Percentiles rank a stretch among this genome's conserved stretches.
These are phyloP conservation scores for Drosophila pallidifrons DNA, from an alignment of 1,140 invertebrate genomes.

Conservation along the genomic window DNA sequence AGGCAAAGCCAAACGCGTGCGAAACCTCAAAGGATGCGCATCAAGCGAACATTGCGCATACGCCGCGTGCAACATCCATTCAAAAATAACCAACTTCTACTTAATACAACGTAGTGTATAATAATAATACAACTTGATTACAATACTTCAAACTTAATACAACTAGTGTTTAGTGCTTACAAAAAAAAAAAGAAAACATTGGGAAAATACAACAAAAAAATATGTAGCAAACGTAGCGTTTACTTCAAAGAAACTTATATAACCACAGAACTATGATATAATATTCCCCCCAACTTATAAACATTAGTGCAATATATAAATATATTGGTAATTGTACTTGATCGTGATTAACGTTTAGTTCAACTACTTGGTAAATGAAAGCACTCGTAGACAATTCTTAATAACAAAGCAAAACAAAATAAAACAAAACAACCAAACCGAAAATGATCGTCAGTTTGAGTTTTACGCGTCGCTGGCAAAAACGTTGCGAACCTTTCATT, in stretches of 20 bases:
- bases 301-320: conserved; percentile 38
- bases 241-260: conserved; percentile 42
- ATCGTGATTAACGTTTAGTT: conserved; percentile 8
- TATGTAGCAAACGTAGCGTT: conserved; percentile 25
- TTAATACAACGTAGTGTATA: conserved; percentile 15
- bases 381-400: conserved; percentile 58
- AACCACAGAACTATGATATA: conserved; percentile 35
- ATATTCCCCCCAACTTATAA: conserved; percentile 27
- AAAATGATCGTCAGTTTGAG: conserved; percentile 17
- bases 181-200: background rate
- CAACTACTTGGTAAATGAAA: conserved; percentile 35
- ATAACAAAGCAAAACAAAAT: background rate
- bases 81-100: background rate
- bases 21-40: conserved; percentile 71
- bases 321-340: background rate
- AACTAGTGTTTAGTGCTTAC: conserved; percentile 38
- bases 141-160: conserved; percentile 14
- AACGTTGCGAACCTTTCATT: background rate
- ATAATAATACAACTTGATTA: background rate
- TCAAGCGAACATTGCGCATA: conserved; percentile 45
- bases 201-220: conserved; percentile 16
- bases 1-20: conserved; percentile 50
- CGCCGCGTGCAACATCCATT: conserved; percentile 25
- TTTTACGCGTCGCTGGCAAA: conserved; percentile 12
- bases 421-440: background rate